Base-by-base conservation (phyloP, 2,888 invertebrate genomes). In the Luperina nickerlii region DNA sequence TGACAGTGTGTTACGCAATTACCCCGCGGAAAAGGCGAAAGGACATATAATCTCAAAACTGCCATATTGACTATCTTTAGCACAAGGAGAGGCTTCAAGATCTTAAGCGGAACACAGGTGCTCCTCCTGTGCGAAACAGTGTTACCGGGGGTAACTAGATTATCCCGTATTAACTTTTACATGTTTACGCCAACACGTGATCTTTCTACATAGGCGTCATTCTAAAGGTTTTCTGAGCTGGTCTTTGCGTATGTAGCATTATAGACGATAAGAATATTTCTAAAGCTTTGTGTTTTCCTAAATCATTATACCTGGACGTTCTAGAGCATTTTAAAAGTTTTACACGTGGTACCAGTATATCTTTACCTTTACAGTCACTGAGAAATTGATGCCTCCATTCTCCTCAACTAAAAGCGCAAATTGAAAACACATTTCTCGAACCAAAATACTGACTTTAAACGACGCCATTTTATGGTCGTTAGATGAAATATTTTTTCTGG, bases 381-480 rank as follows among this genome's bases (percentile, higher is more conserved):
- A 32, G 3, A 57, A 57, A 38, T 48, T 18, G n/a, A 57, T 11
- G 24, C 18, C 18, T 57, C 15, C 3, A 42, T 80, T 62, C 48
- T 15, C 32, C 2, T 70, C 24, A 66, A 51, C 62, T 42, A 65
- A 71, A 82, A 60, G 32, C 72, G 45, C 15, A 65, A 74, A 87
- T 85, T 73, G 87, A 73, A 85, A 85, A 85, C 48, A 65, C 69
- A 84, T 84, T 80, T 87, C 76, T 80, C 77, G 15, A 70, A 82
- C 76, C 74, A 76, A 82, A 89, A 89, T 78, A 83, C 78, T 68
- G 75, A 87, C 83, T 88, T 86, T 85, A 87, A 89, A 83, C 83
- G 90, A 79, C 67, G 80, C 87, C 77, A 88, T 88, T 89, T 88
- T 65, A 87, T 72, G 81, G 88, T 88, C 88, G 88, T 89, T 89